Conservation (phyloP, 2,888 invertebrate genomes). For the Nomada lathburiana region DNA sequence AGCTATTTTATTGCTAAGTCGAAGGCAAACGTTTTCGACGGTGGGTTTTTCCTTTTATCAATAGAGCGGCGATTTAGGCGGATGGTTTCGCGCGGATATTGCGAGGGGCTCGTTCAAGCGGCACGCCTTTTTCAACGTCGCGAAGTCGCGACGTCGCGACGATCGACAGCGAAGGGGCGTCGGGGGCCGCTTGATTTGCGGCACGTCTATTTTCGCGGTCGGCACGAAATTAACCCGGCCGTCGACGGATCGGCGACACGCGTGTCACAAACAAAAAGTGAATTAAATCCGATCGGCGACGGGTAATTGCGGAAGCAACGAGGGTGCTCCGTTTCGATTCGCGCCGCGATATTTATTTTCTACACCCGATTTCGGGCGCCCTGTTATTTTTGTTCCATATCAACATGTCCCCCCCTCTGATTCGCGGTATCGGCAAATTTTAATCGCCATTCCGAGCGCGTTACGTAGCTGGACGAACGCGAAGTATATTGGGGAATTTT, state of each 20-base stretch:
- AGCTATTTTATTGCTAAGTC: too few relatives aligned
- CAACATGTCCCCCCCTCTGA: too few relatives aligned
- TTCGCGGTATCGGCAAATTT: too few relatives aligned
- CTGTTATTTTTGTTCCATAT: too few relatives aligned
- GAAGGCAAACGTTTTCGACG: too few relatives aligned
- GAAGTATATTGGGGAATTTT: neutral
- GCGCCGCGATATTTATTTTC: neutral
- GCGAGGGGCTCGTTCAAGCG: constrained; percentile 1
- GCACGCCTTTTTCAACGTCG: constrained; percentile 15
- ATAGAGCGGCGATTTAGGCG: neutral
- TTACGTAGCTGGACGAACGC: neutral
- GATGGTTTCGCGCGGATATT: constrained; percentile 8
- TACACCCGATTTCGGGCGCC: too few relatives aligned
- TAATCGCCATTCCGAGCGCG: too few relatives aligned
- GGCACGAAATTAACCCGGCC: constrained; percentile 39
- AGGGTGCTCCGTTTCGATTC: neutral
- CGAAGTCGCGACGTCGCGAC: constrained; percentile 18
- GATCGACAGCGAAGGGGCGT: constrained; percentile 12
- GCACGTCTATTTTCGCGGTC: constrained; percentile 48
- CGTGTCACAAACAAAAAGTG: constrained; percentile 28
- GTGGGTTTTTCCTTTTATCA: neutral
- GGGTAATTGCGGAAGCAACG: constrained; percentile 24
- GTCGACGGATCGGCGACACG: constrained; percentile 35
- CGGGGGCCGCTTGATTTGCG: constrained; percentile 18
- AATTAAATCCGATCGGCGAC: constrained; percentile 25